Conservation (phyloP, 2,113 vertebrate genomes). For the Collichthys lucidus region DNA sequence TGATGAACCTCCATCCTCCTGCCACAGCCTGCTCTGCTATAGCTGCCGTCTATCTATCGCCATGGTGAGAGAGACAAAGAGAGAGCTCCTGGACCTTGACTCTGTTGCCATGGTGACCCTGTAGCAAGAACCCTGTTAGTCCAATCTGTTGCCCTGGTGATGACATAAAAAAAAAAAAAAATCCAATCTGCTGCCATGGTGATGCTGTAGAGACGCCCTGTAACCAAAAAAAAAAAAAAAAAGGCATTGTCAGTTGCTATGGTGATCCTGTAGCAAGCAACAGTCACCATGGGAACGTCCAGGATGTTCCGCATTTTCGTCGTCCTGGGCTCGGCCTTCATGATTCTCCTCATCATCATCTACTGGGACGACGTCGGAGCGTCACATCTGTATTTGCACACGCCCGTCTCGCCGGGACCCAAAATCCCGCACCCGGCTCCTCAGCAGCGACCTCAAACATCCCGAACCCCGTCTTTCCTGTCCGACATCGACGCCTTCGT, state of each 20-base stretch:
- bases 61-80: constrained; percentile 48
- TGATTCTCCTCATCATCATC: constrained; percentile 95
- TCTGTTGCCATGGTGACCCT: constrained; percentile 77
- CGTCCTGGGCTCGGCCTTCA: constrained; percentile 91
- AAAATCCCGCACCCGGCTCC: constrained; percentile 78
- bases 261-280: constrained; percentile 71
- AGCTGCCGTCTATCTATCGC: constrained; percentile 43
- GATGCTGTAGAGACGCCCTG: constrained; percentile 25
- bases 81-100: constrained; percentile 57
- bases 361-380: constrained; percentile 97
- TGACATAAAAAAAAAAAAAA: constrained; percentile 13
- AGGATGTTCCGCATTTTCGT: constrained; percentile 92
- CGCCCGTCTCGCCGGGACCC: constrained; percentile 86
- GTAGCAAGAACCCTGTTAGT: constrained; percentile 49
- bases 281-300: constrained; percentile 90
- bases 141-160: constrained; percentile 50
- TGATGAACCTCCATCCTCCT: constrained; percentile 33
- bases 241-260: constrained; percentile 64
- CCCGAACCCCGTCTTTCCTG: constrained; percentile 74
- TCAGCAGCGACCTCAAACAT: constrained; percentile 68
- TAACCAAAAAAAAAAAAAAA: not conserved
- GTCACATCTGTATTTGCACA: constrained; percentile 89
- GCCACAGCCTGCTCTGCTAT: constrained; percentile 17
- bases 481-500: constrained; percentile 90
- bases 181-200: constrained; percentile 67